Percentiles rank a stretch among this genome's conserved stretches.
These are phyloP conservation scores for Drosophila leonis DNA, from an alignment of 2,888 invertebrate genomes.

Conservation along the genomic window DNA sequence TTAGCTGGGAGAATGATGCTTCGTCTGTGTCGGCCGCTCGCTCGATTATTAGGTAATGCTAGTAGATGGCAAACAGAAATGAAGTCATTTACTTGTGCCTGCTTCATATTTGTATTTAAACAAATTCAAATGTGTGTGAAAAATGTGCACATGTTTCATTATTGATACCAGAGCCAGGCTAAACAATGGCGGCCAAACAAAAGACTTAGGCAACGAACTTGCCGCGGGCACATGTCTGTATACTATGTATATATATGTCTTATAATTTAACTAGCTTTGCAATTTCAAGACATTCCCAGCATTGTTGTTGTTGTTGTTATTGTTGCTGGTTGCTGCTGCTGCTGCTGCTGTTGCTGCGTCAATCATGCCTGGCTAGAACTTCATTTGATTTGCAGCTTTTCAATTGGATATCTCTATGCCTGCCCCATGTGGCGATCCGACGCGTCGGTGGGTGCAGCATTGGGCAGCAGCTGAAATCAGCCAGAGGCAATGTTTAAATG, in stretches of 20 bases:
- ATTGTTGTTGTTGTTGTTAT: constrained; percentile 53
- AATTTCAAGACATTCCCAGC: constrained; percentile 76
- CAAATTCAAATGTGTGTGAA: constrained; percentile 70
- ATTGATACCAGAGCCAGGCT: constrained; percentile 49
- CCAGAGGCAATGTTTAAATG: constrained; percentile 39
- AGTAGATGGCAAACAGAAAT: constrained; percentile 43
- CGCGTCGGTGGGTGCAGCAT: constrained; percentile 52
- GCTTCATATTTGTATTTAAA: constrained; percentile 65
- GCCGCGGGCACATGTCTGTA: constrained; percentile 23
- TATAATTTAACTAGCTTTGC: constrained; percentile 67
- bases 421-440: constrained; percentile 46
- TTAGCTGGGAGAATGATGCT: constrained; percentile 58
- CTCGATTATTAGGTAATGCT: constrained; percentile 41
- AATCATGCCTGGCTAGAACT: constrained; percentile 59
- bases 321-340: constrained; percentile 30
- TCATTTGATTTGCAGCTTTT: constrained; percentile 51
- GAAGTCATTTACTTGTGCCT: constrained; percentile 64
- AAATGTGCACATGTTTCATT: constrained; percentile 56
- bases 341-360: constrained; percentile 42
- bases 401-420: constrained; percentile 39
- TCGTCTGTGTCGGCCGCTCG: background rate
- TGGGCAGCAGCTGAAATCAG: constrained; percentile 29
- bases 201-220: constrained; percentile 78
- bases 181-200: constrained; percentile 58
- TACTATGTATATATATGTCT: constrained; percentile 39